Base-by-base conservation (phyloP, 2,113 vertebrate genomes). In the Oryzias javanicus region DNA sequence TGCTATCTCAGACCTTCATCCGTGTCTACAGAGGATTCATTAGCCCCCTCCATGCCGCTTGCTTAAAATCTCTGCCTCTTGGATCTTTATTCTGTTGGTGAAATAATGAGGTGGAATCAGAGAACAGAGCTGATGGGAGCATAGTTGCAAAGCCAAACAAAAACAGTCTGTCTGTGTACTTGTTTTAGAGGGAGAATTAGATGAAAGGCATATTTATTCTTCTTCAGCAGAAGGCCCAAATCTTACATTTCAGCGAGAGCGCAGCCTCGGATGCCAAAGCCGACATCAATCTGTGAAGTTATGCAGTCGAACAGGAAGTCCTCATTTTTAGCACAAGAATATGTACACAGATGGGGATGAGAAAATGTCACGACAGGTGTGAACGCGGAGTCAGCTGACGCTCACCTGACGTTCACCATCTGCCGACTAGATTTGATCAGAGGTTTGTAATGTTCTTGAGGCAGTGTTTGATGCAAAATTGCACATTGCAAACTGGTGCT, bases 301-400 rank as follows among this genome's bases (percentile, higher is more conserved):
- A 35, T 35, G 35, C 35, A 35, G 35, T 35, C 10, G 10, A 3
- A 35, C 35, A 35, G 35, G 35, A 35, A 35, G 5, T n/a, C 12
- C 25, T 52, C n/a, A 25, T 10, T 16, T 29, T 51, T 51, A 15
- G 1, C n/a, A 7, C 45, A 10, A n/a, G 12, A 47, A 47, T 47
- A 19, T 35, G 35, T 3, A 47, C n/a, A 47, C 8, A 19, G 7
- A 12, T 15, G 10, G n/a, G 46, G 41, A 14, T 14, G 49, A 7
- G 20, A 42, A 13, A 44, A 60, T 14, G 42, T 41, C 47, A 40
- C n/a, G 7, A n/a, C 44, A 55, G n/a, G 18, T 13, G 40, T 60
- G 25, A 42, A 7, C 42, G 3, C 24, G 46, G 61, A 49, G 16
- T 63, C 65, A 63, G 35, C 51, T 52, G 72, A 59, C n/a, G 14